These are phyloP conservation scores for Melanotaenia nigrans DNA, from an alignment of 2,797 vertebrate species.

Conservation along the genomic window DNA sequence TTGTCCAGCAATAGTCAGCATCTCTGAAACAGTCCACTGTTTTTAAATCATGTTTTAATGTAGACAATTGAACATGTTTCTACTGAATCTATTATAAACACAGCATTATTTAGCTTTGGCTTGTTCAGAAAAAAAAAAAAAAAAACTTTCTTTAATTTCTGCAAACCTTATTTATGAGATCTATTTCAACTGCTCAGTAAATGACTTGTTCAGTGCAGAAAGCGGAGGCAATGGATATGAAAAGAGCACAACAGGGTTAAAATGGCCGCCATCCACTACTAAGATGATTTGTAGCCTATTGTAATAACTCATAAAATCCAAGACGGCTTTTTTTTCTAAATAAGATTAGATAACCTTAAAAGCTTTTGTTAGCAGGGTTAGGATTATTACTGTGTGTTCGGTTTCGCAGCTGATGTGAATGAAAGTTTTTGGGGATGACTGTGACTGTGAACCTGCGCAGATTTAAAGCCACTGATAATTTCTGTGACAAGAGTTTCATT, in stretches of 20 bases:
- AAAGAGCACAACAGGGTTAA: constrained; percentile 65
- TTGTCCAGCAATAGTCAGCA: background rate
- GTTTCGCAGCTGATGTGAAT: constrained; percentile 4
- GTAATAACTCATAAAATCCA: constrained; percentile 31
- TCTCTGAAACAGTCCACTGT: background rate
- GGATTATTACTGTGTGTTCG: constrained; percentile 4
- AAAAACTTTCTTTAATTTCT: background rate
- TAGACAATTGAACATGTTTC: background rate
- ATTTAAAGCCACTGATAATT: constrained; percentile 47
- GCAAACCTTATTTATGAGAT: background rate
- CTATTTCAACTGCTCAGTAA: background rate
- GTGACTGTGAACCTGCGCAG: constrained; percentile 27
- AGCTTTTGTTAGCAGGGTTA: background rate
- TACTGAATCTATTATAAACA: background rate
- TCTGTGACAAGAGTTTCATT: constrained; percentile 53
- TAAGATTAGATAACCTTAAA: constrained; percentile 19
- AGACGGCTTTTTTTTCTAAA: constrained; percentile 24
- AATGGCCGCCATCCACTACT: constrained; percentile 74
- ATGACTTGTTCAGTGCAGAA: constrained; percentile 4
- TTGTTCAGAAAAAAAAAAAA: background rate
- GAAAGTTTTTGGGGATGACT: constrained; percentile 36
- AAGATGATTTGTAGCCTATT: constrained; percentile 63
- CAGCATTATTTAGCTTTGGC: background rate
- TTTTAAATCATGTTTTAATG: background rate
- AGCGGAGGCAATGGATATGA: constrained; percentile 32